Conservation (phyloP, 2,797 vertebrate genomes). For the Iguana delicatissima region DNA sequence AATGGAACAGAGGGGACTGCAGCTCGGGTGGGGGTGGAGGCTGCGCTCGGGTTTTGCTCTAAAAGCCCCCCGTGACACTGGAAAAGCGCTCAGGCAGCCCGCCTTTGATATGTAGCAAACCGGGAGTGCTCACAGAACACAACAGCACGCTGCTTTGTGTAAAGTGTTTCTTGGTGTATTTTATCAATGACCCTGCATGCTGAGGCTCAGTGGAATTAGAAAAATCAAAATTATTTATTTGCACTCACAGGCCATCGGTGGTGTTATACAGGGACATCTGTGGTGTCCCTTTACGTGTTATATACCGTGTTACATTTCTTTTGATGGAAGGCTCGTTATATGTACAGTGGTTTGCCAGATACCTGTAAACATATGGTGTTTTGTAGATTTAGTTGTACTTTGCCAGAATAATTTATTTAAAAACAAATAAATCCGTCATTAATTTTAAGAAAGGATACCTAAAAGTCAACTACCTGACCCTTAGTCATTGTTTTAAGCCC, state of each 20-base stretch:
- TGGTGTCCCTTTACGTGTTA: background rate
- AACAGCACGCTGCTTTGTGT: background rate
- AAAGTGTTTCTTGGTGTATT: background rate
- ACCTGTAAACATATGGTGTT: background rate
- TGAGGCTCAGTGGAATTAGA: background rate
- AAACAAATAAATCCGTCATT: background rate
- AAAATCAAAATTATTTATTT: background rate
- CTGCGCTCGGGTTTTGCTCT: slow-evolving; percentile 39
- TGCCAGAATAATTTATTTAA: background rate
- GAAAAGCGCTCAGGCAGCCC: slow-evolving; percentile 18
- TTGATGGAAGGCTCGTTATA: background rate
- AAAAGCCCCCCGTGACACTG: slow-evolving; percentile 28
- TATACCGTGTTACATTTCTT: too few relatives aligned
- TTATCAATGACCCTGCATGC: background rate
- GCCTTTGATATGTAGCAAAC: slow-evolving; percentile 26
- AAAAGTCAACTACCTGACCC: background rate
- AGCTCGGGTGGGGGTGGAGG: background rate
- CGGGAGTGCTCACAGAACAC: background rate
- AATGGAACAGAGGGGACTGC: slow-evolving; percentile 59
- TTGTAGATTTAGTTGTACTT: background rate
- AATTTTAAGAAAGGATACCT: background rate
- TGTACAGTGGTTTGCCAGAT: too few relatives aligned
- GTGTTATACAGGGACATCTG: too few relatives aligned
- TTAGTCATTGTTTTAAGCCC: background rate
- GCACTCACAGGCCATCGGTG: background rate